Percentiles rank a stretch among this genome's conserved stretches.
Conservation (phyloP, 2,797 vertebrate species). For the Otolemur crassicaudatus region DNA sequence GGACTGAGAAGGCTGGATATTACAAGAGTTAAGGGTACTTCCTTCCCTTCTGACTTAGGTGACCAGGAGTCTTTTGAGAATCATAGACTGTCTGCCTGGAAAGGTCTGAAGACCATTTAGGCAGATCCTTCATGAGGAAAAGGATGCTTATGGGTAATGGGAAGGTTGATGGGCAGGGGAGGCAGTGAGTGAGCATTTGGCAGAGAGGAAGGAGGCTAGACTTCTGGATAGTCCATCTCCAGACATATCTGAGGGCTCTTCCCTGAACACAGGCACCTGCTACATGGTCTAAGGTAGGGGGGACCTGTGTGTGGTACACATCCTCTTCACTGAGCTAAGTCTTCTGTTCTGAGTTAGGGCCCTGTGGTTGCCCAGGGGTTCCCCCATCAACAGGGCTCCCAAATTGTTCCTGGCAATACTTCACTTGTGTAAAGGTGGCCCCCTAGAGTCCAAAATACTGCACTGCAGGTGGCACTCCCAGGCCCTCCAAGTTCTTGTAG, state of each 20-base stretch:
- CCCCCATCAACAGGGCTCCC: too few species aligned
- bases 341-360: neutral
- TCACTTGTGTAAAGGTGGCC: constrained; percentile 58
- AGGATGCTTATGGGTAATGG: neutral
- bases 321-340: neutral
- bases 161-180: neutral
- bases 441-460: constrained; percentile 60
- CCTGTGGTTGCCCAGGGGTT: neutral
- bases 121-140: neutral
- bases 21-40: neutral
- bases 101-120: neutral
- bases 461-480: neutral
- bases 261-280: neutral
- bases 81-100: neutral
- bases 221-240: too few species aligned
- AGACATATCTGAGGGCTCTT: neutral
- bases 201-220: neutral
- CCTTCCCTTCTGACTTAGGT: neutral
- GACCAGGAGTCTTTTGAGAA: neutral
- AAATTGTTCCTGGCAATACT: neutral
- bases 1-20: neutral
- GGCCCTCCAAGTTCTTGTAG: neutral
- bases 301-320: neutral
- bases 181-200: neutral
- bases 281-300: neutral